Evolutionary conservation across 2,113 vertebrate genomes (phyloP).

Genomic region (Mystacornis crossleyi): DNA sequence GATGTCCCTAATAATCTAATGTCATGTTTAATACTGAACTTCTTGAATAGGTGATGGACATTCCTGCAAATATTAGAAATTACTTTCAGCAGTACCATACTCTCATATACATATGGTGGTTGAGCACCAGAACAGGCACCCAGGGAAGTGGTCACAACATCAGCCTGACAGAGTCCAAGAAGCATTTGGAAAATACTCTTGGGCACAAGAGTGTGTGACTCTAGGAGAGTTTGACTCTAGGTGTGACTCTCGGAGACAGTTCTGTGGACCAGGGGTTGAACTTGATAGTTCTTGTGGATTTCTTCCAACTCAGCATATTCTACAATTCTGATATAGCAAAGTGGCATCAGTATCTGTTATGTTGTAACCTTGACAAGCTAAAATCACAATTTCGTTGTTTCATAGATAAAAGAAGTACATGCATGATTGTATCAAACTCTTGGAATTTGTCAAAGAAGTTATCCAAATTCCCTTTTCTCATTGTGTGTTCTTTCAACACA

Average conservation of each 20-base stretch:
- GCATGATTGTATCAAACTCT: not conserved
- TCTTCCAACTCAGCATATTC: not conserved
- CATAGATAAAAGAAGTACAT: not conserved
- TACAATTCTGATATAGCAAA: not conserved
- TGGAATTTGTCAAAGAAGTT: not conserved
- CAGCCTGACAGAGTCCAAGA: not conserved
- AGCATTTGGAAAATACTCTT: not conserved
- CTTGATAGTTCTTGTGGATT: not conserved
- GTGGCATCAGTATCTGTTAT: not conserved
- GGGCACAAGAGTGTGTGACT: not conserved
- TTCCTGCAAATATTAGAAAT: not conserved
- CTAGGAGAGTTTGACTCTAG: too few relatives aligned
- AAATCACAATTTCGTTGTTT: not conserved
- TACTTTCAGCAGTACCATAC: not conserved
- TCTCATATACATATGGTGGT: not conserved
- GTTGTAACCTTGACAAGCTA: not conserved
- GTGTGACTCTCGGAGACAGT: not conserved
- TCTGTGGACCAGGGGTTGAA: not conserved
- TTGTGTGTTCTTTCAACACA: not conserved
- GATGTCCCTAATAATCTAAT: not conserved
- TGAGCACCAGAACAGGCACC: too few relatives aligned
- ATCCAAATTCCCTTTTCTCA: not conserved
- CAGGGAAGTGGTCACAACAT: not conserved
- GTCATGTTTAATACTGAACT: not conserved
- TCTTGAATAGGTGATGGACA: not conserved